phyloP scores from a whole-genome alignment of 2,888 invertebrate species.

The Sisyra terminalis region DNA sequence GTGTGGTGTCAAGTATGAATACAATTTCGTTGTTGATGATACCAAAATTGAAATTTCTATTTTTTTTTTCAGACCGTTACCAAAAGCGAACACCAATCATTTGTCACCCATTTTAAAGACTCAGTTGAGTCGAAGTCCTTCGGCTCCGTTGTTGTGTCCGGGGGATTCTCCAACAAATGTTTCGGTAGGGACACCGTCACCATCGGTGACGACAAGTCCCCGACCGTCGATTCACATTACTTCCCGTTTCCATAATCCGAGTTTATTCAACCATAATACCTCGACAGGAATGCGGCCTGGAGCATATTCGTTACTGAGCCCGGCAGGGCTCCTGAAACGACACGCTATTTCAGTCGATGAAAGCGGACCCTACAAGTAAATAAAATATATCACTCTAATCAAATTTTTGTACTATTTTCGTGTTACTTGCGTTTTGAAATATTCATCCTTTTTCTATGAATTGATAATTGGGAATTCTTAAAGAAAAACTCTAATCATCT shows the following conservation, averaged over 20 bases:
- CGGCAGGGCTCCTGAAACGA: slow-evolving; percentile 44
- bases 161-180: slow-evolving; percentile 4
- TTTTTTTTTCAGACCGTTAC: slow-evolving; percentile 2
- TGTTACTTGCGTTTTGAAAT: no score
- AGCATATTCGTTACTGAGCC: slow-evolving; percentile 40
- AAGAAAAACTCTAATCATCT: no score
- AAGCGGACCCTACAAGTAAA: slow-evolving; percentile 29
- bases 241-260: slow-evolving; percentile 14
- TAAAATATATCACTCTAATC: neutral
- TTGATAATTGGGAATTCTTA: no score
- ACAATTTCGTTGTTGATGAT: slow-evolving; percentile 6
- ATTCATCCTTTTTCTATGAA: no score
- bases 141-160: slow-evolving; percentile 28
- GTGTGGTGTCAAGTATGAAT: slow-evolving; percentile 1
- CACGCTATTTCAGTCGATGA: slow-evolving; percentile 75
- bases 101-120: slow-evolving; percentile 15
- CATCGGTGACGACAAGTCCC: slow-evolving; percentile 20
- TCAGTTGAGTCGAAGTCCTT: slow-evolving; percentile 32
- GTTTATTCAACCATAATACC: slow-evolving; percentile 18
- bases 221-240: slow-evolving; percentile 19
- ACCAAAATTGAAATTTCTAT: neutral
- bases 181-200: slow-evolving; percentile 25
- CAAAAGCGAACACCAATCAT: slow-evolving; percentile 15
- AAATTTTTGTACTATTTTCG: no score
- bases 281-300: slow-evolving; percentile 19